A percentile compares a stretch with the other conserved stretches of the same genome.
phyloP scores from a whole-genome alignment of 2,888 invertebrate genomes.

The Clostera curtula region DNA sequence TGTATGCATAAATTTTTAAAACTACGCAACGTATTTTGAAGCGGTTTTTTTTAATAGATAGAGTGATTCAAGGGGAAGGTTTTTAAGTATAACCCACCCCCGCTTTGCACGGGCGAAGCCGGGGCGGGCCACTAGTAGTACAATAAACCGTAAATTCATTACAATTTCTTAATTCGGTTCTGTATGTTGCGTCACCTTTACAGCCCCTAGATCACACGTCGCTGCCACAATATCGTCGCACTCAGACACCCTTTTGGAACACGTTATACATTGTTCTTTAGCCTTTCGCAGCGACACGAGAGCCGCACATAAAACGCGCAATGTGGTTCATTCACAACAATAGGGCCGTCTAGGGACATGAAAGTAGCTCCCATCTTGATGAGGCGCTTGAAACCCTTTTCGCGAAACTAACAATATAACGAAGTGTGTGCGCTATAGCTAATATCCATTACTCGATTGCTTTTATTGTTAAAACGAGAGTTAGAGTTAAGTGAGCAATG shows the following conservation, averaged over 20 bases:
- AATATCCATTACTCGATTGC: constrained; percentile 17
- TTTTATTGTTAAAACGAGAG: constrained; percentile 4
- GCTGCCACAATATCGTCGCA: constrained; percentile 8
- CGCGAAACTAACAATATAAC: constrained; percentile 10
- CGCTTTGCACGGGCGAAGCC: too few species aligned
- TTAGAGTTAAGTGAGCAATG: constrained; percentile 21
- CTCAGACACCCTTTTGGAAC: constrained; percentile 13
- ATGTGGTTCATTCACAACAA: constrained; percentile 47
- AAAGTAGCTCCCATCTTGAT: constrained; percentile 34
- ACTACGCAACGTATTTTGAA: too few species aligned
- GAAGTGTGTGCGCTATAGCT: constrained; percentile 14
- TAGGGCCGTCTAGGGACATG: constrained; percentile 24
- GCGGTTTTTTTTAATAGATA: too few species aligned
- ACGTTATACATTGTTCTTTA: constrained; percentile 37
- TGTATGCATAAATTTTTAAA: too few species aligned
- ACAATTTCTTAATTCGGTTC: too few species aligned
- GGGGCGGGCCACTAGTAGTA: too few species aligned
- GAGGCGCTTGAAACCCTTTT: constrained; percentile 19
- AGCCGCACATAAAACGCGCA: constrained; percentile 32
- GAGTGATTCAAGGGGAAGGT: too few species aligned
- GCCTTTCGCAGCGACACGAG: constrained; percentile 18
- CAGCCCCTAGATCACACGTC: constrained; percentile 14
- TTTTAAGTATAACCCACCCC: too few species aligned
- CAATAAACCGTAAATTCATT: too few species aligned
- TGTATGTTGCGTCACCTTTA: too few species aligned